Base-by-base conservation (phyloP, 1,140 invertebrate genomes). In the Dendrolimus kikuchii region DNA sequence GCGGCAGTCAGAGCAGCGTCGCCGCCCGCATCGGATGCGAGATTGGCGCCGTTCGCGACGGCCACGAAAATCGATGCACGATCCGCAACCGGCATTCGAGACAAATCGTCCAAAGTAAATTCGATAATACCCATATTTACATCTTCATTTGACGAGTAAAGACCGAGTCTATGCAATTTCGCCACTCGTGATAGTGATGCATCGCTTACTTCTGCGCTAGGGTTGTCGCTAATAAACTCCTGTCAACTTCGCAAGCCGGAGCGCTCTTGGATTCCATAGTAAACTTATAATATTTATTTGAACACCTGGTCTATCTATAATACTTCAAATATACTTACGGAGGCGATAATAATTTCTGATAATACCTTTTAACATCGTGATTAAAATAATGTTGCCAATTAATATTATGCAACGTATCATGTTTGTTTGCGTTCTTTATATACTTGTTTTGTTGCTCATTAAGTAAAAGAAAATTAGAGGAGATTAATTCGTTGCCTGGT, bases 31-130 rank as follows among this genome's bases (percentile, higher is more conserved):
- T 52, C 64, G 74, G 81, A 76, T 74, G 83, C 68, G 73, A 71
- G 66, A 54, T 57, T 51, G 70, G 69, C 69, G 77, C 66, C 72
- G 74, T 59, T 73, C 74, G 77, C 77, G 75, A 79, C 77, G 66
- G 62, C 65, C 71, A 74, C 67, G 66, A 83, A 84, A 85, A 86
- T 86, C 80, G 83, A 86, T 86, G 83, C 77, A 77, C 74, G 74
- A 81, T 81, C 75, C 71, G 73, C 74, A 73, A 77, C 70, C 74
- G 76, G 68, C 71, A 66, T 72, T 66, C 66, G 62, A 71, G 65
- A 72, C 66, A 62, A 74, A 69, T 72, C 64, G 74, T 70, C 68
- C 55, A 69, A 63, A 57, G 74, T 79, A 76, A 77, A 70, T 75
- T 60, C 63, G 44, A 78, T 69, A 64, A 63, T 72, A 61, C 71